Percentiles rank a stretch among this genome's conserved stretches.
Conservation (phyloP, 2,797 vertebrate genomes). For the Acridotheres tristis region DNA sequence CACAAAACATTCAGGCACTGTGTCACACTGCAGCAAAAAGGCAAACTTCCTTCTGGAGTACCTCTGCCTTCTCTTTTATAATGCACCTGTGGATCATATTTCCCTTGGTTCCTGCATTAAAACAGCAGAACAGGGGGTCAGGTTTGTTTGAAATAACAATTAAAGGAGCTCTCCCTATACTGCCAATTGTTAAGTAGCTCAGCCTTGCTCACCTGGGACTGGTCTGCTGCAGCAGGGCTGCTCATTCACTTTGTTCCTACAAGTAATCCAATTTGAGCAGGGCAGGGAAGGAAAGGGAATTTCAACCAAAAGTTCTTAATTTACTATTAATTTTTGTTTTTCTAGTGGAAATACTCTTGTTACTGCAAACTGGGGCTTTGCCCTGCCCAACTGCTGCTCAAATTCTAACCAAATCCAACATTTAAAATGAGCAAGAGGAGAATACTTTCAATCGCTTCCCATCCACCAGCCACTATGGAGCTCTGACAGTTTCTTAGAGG, state of each 20-base stretch:
- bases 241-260: neutral
- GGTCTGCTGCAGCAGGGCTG: neutral
- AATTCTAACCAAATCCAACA: neutral
- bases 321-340: neutral
- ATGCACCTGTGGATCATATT: neutral
- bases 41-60: rapidly evolving
- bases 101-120: neutral
- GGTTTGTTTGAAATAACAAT: neutral
- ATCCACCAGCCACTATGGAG: neutral
- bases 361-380: neutral
- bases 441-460: neutral
- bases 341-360: neutral
- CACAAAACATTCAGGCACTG: rapidly evolving
- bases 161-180: neutral
- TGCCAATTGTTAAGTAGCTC: neutral
- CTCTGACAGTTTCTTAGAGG: neutral
- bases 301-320: neutral
- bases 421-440: neutral
- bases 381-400: neutral
- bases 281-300: neutral
- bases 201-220: neutral
- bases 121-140: neutral
- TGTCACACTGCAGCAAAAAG: rapidly evolving
- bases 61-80: neutral
- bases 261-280: neutral